These are phyloP conservation scores for Hyles euphorbiae DNA, from an alignment of 1,140 invertebrate genomes.

Conservation along the genomic window DNA sequence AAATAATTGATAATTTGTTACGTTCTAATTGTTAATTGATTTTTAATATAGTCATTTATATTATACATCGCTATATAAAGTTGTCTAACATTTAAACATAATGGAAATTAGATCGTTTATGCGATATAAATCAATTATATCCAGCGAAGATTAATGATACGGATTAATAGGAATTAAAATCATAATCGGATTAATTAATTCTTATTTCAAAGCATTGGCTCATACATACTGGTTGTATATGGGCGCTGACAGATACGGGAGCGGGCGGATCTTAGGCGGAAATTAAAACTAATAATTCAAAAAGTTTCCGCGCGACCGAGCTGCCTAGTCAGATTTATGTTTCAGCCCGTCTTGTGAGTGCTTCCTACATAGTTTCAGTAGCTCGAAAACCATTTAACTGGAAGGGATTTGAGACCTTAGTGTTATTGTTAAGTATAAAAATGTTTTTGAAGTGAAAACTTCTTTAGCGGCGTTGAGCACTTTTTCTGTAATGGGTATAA, in stretches of 20 bases:
- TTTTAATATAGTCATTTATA: no score
- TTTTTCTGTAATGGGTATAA: neutral
- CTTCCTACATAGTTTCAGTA: constrained; percentile 45
- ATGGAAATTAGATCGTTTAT: no score
- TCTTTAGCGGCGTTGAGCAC: neutral
- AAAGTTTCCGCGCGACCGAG: constrained; percentile 73
- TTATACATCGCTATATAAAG: no score
- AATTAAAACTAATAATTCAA: constrained; percentile 77
- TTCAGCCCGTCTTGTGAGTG: constrained; percentile 58
- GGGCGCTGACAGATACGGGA: constrained; percentile 64
- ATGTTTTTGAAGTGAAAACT: neutral
- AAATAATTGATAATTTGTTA: no score
- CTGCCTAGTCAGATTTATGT: constrained; percentile 68
- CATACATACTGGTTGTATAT: constrained; percentile 34
- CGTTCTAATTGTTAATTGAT: no score
- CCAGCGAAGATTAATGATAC: no score
- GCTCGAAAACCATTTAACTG: constrained; percentile 14
- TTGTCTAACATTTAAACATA: no score
- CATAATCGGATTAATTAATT: constrained; percentile 10
- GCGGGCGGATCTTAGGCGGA: constrained; percentile 70
- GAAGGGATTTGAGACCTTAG: constrained; percentile 5
- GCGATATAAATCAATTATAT: no score
- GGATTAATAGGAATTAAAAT: neutral
- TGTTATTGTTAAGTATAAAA: no score
- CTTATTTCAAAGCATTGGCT: constrained; percentile 22